These are phyloP conservation scores for Intellagama lesueurii DNA, from an alignment of 2,797 vertebrate species.

Conservation along the genomic window DNA sequence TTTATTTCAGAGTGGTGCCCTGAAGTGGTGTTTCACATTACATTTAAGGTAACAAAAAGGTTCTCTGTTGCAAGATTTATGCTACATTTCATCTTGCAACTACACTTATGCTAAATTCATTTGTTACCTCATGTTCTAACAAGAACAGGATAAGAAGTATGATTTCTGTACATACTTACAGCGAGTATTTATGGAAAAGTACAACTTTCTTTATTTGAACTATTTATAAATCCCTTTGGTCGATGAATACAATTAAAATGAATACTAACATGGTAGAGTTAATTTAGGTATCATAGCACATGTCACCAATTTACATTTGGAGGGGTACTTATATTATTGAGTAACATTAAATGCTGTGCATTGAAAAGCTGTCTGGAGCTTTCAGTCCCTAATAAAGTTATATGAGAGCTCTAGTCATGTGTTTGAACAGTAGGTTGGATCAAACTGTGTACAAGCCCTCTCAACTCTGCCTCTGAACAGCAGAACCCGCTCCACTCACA, in stretches of 20 bases:
- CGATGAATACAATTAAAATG: background rate
- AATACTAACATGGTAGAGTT: background rate
- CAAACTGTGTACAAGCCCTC: background rate
- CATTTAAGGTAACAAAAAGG: background rate
- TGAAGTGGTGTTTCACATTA: no score
- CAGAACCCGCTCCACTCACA: no score
- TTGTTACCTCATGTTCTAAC: background rate
- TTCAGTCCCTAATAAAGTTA: background rate
- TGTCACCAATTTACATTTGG: background rate
- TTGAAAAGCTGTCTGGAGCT: background rate
- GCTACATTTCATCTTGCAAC: background rate
- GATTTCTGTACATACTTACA: background rate
- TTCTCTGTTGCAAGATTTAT: background rate
- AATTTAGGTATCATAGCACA: background rate
- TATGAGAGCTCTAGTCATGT: background rate
- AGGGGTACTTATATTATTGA: background rate
- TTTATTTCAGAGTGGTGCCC: background rate
- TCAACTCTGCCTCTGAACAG: background rate
- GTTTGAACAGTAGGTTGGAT: background rate
- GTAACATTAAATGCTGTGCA: background rate
- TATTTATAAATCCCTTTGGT: background rate
- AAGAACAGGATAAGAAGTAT: background rate
- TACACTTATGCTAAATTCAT: background rate
- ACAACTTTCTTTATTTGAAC: background rate
- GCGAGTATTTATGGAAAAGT: background rate